Conservation (phyloP, 2,113 vertebrate species). For the Etheostoma spectabile region DNA sequence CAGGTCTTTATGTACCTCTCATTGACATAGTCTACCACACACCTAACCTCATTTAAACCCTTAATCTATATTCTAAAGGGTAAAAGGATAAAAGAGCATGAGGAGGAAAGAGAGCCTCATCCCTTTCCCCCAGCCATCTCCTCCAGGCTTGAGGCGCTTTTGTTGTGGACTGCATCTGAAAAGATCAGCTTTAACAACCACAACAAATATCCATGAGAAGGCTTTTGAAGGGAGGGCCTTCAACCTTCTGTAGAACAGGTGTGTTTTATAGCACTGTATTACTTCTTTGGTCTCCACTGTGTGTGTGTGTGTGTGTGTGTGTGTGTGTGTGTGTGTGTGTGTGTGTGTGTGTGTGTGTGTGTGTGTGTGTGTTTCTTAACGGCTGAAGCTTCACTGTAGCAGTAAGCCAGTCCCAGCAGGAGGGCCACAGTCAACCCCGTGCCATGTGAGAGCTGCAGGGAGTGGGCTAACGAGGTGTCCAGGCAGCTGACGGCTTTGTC, state of each 20-base stretch:
- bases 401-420: slow-evolving; percentile 59
- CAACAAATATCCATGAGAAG: slow-evolving; percentile 62
- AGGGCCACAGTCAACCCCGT: slow-evolving; percentile 60
- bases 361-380: slow-evolving; percentile 35
- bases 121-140: slow-evolving; percentile 12
- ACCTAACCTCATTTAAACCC: slow-evolving; percentile 19
- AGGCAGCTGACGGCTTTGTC: slow-evolving; percentile 82
- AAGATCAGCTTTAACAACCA: slow-evolving; percentile 64
- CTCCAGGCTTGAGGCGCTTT: slow-evolving; percentile 33
- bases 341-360: not conserved
- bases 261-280: slow-evolving; percentile 69
- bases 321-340: not conserved
- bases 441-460: slow-evolving; percentile 75
- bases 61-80: slow-evolving; percentile 41
- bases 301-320: not conserved
- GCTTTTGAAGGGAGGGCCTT: slow-evolving; percentile 52
- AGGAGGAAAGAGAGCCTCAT: slow-evolving; percentile 27
- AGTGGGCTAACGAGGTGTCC: slow-evolving; percentile 81
- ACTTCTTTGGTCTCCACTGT: slow-evolving; percentile 51
- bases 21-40: slow-evolving; percentile 23
- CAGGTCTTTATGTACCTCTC: not conserved
- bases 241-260: slow-evolving; percentile 71
- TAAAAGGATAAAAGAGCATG: slow-evolving; percentile 31
- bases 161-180: slow-evolving; percentile 53
- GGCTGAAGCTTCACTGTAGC: slow-evolving; percentile 52